Conservation (phyloP, 2,797 vertebrate species). For the Prionace glauca region DNA sequence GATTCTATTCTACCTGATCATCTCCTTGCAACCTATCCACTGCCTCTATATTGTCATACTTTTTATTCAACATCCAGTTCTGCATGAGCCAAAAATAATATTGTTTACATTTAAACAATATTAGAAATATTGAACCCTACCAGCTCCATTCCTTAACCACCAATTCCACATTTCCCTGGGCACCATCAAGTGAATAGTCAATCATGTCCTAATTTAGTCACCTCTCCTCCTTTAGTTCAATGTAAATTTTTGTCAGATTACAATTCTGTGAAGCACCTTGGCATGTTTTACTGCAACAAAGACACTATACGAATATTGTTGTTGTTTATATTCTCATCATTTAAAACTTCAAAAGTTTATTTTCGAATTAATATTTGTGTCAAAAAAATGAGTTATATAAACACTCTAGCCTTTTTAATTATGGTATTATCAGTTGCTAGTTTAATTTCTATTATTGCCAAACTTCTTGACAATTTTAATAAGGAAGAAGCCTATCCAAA, state of each 20-base stretch:
- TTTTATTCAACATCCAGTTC: not conserved
- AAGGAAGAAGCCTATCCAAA: not conserved
- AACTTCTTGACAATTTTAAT: not conserved
- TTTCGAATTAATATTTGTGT: not conserved
- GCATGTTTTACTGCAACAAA: not conserved
- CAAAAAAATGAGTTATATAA: not conserved
- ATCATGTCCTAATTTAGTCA: not conserved
- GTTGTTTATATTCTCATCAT: not conserved
- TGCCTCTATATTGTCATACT: not conserved
- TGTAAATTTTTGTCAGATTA: not conserved
- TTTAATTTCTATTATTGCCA: not conserved
- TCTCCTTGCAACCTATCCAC: not conserved
- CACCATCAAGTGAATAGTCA: not conserved
- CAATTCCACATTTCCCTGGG: not conserved
- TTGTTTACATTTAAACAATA: not conserved
- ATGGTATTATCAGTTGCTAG: not conserved
- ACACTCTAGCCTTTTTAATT: not conserved
- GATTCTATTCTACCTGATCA: not conserved
- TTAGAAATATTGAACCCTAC: not conserved
- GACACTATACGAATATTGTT: not conserved
- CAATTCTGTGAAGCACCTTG: not conserved
- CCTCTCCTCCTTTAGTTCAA: not conserved
- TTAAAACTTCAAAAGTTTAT: not conserved
- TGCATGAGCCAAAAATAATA: not conserved
- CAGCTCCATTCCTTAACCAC: not conserved